A percentile compares a stretch with the other conserved stretches of the same genome.
These are phyloP conservation scores for Odontesthes bonariensis DNA, from an alignment of 2,113 vertebrate genomes.

Conservation along the genomic window DNA sequence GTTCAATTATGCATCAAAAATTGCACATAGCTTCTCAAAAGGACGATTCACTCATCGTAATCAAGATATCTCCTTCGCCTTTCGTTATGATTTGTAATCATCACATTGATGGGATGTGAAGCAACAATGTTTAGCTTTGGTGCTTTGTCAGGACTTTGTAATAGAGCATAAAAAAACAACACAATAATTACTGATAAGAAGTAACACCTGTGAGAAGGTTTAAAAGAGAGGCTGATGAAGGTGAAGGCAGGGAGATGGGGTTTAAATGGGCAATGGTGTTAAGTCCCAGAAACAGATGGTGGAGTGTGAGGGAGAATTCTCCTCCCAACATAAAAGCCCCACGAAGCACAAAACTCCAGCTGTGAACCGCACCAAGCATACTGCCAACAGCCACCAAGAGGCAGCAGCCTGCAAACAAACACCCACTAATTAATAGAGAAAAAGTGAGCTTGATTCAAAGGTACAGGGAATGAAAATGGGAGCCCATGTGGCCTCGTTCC, in stretches of 20 bases:
- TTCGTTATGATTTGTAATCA: neutral
- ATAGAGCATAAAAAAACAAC: neutral
- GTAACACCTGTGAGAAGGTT: constrained; percentile 15
- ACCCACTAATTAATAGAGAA: constrained; percentile 48
- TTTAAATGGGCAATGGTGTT: constrained; percentile 26
- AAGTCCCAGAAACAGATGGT: constrained; percentile 65
- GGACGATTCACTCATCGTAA: neutral
- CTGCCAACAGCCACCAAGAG: constrained; percentile 45
- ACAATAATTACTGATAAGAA: constrained; percentile 8
- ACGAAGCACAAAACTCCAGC: constrained; percentile 51
- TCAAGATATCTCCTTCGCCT: neutral
- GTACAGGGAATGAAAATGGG: constrained; percentile 13
- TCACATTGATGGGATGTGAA: neutral
- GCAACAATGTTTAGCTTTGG: neutral
- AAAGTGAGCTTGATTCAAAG: constrained; percentile 25
- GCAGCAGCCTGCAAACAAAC: constrained; percentile 60
- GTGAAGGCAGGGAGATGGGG: constrained; percentile 6
- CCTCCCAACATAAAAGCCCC: constrained; percentile 46
- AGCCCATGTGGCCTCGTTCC: constrained; percentile 1
- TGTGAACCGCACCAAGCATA: constrained; percentile 40
- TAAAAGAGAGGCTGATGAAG: constrained; percentile 8
- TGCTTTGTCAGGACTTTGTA: neutral
- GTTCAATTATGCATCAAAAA: neutral
- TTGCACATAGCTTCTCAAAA: neutral
- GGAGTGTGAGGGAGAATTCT: constrained; percentile 25